Conservation (phyloP, 2,888 invertebrate species). For the Portevinia maculata region DNA sequence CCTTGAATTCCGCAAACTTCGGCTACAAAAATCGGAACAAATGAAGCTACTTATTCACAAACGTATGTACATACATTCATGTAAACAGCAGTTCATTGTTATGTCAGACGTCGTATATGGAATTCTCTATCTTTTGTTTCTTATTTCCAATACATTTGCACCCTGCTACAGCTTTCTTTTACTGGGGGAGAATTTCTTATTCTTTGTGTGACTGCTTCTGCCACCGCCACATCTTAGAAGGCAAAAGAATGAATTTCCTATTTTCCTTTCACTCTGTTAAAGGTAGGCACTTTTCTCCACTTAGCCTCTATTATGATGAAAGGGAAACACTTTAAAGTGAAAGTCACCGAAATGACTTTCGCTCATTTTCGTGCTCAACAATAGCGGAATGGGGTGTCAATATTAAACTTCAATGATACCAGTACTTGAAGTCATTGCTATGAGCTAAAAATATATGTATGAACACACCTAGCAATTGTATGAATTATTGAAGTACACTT, state of each 20-base stretch:
- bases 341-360: conserved; percentile 66
- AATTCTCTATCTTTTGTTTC: conserved; percentile 7
- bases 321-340: conserved; percentile 38
- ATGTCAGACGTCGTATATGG: too few species aligned
- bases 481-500: conserved; percentile 28
- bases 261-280: conserved; percentile 2
- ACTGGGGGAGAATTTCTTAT: conserved; percentile 15
- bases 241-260: background rate
- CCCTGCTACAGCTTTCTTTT: conserved; percentile 30
- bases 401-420: too few species aligned
- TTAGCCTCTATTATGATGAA: conserved; percentile 55
- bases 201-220: conserved; percentile 9
- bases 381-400: background rate
- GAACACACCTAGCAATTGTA: conserved; percentile 18
- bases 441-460: background rate
- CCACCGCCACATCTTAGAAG: background rate
- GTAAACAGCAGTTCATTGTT: background rate
- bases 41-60: conserved; percentile 23
- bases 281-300: conserved; percentile 36
- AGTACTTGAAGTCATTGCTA: background rate
- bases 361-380: conserved; percentile 14
- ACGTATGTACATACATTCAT: background rate
- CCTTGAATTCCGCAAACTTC: conserved; percentile 1
- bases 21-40: conserved; percentile 2
- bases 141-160: conserved; percentile 63